Evolutionary conservation across 2,797 vertebrate species (phyloP).

Genomic region (Sparus aurata): DNA sequence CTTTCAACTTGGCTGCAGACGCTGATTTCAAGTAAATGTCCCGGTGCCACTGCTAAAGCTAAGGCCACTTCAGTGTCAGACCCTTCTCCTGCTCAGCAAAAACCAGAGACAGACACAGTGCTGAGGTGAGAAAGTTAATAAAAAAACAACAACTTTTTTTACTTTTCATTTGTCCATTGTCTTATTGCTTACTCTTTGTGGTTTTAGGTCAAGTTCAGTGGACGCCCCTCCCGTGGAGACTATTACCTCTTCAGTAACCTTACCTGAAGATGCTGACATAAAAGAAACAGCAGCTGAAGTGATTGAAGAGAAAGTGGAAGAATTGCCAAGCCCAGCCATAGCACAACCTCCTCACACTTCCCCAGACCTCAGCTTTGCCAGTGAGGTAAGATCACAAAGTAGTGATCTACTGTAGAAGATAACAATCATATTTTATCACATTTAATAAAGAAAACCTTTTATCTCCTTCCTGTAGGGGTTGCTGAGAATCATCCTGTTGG

Average conservation of each 20-base stretch:
- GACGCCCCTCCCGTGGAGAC: constrained; percentile 71
- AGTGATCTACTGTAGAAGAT: not conserved
- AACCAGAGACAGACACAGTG: constrained; percentile 64
- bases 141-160: not conserved
- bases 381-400: constrained; percentile 82
- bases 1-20: constrained; percentile 68
- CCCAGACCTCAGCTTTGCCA: constrained; percentile 87
- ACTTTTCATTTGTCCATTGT: not conserved
- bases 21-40: constrained; percentile 81
- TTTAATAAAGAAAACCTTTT: not conserved
- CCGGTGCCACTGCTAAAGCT: constrained; percentile 42
- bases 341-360: constrained; percentile 82
- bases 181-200: not conserved
- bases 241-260: constrained; percentile 57
- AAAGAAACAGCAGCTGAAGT: constrained; percentile 34
- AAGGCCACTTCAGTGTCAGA: constrained; percentile 40
- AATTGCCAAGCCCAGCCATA: constrained; percentile 61
- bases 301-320: constrained; percentile 70
- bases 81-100: constrained; percentile 39
- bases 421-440: not conserved
- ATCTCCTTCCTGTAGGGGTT: constrained; percentile 82
- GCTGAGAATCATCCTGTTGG: constrained; percentile 91
- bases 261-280: constrained; percentile 36
- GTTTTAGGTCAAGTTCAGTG: constrained; percentile 76
- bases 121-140: constrained; percentile 70